Conservation (phyloP, 2,113 vertebrate genomes). For the Arvicanthis niloticus region DNA sequence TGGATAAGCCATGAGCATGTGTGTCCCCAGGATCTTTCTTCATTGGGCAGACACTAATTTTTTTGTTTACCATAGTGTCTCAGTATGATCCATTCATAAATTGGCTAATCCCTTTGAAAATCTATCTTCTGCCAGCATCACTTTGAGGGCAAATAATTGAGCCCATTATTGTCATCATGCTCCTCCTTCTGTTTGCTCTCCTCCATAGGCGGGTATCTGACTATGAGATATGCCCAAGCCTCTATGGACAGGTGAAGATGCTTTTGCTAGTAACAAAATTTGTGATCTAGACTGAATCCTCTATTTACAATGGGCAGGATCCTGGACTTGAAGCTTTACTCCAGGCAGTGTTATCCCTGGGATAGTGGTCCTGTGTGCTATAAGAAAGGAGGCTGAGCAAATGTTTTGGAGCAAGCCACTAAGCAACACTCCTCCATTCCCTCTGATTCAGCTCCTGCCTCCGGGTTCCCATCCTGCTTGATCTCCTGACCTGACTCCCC, state of each 20-base stretch:
- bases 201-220: neutral
- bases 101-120: neutral
- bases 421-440: neutral
- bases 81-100: neutral
- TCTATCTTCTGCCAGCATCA: neutral
- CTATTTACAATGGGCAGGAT: neutral
- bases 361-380: neutral
- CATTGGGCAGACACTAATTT: neutral
- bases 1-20: neutral
- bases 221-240: neutral
- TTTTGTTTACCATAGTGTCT: neutral
- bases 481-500: neutral
- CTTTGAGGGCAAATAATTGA: neutral
- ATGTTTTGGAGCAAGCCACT: neutral
- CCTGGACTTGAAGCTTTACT: neutral
- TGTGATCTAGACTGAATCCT: neutral
- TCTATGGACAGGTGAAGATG: neutral
- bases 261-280: neutral
- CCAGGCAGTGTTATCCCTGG: neutral
- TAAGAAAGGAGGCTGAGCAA: neutral
- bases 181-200: neutral
- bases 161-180: too few relatives aligned
- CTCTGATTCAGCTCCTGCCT: neutral
- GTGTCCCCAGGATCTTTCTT: neutral
- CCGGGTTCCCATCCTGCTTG: neutral